Base-by-base conservation (phyloP, 2,113 vertebrate genomes). In the Tyrannus savana region DNA sequence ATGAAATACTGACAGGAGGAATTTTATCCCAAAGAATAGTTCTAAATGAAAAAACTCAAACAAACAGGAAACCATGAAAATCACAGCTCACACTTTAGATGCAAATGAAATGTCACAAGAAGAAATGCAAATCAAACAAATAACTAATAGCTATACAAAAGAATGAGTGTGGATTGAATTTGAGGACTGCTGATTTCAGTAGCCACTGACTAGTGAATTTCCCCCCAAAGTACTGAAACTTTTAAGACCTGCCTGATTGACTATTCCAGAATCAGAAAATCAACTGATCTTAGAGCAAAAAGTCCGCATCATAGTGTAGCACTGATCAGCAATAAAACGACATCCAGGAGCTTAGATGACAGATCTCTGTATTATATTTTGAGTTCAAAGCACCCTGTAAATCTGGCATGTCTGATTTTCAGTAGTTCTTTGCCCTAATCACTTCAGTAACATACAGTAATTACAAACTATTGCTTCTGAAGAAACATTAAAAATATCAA, bases 151-250 rank as follows among this genome's bases (percentile, higher is more conserved):
- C 9, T 71, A 4, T 46, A 18, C 23, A 55, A 71, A 46, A 41
- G 3, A 72, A 46, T 33, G 7, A 3, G 10, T 2, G 6, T 33
- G 33, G 42, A 52, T 0, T 41, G 27, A 79, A 37, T 42, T 19
- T 58, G 31, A 69, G 9, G 13, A 62, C 18, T 31, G 6, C 4
- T 17, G 14, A 46, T 77, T 63, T 87, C 35, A 72, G 33, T 55
- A 75, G 53, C 14, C 10, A 27, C 19, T 53, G 31, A 37, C 24
- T 59, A 23, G 8, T 76, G 39, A 28, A 56, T 69, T 77, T 56
- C 11, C 9, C 10, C 16, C 8, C 24, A 9, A 27, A 9, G 4
- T 39, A 53, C 19, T 6, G 2, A 67, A 84, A 63, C 0, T 2
- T 63, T 3, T 41, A 49, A 52, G 7, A 47, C 8, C 7, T 92